Percentiles rank a stretch among this genome's conserved stretches.
phyloP scores from a whole-genome alignment of 2,888 invertebrate genomes.

The Limnephilus marmoratus region DNA sequence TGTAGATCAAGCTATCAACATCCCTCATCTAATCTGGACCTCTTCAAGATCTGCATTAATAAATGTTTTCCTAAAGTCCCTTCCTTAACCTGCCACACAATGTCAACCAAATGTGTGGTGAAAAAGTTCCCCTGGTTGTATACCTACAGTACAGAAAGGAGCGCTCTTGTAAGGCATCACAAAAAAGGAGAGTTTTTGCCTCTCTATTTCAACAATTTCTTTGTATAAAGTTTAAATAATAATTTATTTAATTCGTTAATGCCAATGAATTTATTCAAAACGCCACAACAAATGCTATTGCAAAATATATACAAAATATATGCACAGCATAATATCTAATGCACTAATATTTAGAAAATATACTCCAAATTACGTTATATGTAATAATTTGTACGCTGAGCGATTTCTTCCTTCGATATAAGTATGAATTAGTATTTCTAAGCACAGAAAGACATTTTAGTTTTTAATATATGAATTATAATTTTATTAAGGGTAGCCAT shows the following conservation, averaged over 20 bases:
- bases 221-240: not conserved
- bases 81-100: not conserved
- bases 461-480: not conserved
- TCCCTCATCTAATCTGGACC: not conserved
- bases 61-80: not conserved
- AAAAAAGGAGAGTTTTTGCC: not conserved
- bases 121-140: not conserved
- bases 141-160: not conserved
- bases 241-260: not conserved
- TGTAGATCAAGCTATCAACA: not conserved
- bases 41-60: not conserved
- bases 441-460: not conserved
- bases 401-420: not conserved
- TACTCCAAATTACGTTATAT: not conserved
- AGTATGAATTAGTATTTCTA: not conserved
- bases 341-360: not conserved
- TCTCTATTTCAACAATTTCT: not conserved
- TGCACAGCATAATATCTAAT: not conserved
- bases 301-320: not conserved
- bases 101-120: not conserved
- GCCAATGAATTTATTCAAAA: not conserved
- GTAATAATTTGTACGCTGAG: not conserved
- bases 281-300: not conserved
- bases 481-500: not conserved
- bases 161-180: not conserved